Conservation (phyloP, 2,797 vertebrate genomes). For the Hapalemur alaotrensis region DNA sequence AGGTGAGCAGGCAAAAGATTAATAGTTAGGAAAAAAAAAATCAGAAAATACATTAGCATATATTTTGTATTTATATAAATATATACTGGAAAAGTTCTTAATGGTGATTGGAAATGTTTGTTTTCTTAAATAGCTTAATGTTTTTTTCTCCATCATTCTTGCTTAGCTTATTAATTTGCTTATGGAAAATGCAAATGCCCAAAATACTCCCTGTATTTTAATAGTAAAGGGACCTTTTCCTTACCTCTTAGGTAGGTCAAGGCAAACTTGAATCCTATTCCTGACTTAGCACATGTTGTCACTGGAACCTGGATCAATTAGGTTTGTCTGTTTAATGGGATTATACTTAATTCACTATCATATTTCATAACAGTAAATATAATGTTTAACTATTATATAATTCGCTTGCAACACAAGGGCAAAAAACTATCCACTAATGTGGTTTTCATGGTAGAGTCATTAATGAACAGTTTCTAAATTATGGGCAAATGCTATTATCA, state of each 20-base stretch:
- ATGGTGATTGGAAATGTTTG: not conserved
- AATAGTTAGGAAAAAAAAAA: not conserved
- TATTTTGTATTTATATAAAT: not conserved
- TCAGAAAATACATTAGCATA: not conserved
- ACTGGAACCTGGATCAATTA: not conserved
- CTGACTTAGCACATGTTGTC: constrained; percentile 9
- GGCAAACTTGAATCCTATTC: not conserved
- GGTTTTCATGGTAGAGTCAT: constrained; percentile 26
- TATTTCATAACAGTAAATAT: constrained; percentile 37
- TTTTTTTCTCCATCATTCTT: not conserved
- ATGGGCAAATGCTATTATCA: not conserved
- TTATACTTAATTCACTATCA: not conserved
- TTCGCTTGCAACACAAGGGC: not conserved
- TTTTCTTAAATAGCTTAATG: not conserved
- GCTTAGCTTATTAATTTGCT: not conserved
- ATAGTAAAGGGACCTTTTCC: not conserved
- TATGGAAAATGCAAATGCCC: not conserved
- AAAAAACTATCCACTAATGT: constrained; percentile 9
- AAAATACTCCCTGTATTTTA: not conserved
- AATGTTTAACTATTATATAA: constrained; percentile 25
- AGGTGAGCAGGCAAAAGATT: not conserved
- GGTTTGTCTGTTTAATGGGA: not conserved
- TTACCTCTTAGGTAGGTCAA: not conserved
- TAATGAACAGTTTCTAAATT: constrained; percentile 49
- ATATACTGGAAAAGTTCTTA: not conserved